phyloP scores from a whole-genome alignment of 2,888 invertebrate species.

The Megalurothrips usitatus region DNA sequence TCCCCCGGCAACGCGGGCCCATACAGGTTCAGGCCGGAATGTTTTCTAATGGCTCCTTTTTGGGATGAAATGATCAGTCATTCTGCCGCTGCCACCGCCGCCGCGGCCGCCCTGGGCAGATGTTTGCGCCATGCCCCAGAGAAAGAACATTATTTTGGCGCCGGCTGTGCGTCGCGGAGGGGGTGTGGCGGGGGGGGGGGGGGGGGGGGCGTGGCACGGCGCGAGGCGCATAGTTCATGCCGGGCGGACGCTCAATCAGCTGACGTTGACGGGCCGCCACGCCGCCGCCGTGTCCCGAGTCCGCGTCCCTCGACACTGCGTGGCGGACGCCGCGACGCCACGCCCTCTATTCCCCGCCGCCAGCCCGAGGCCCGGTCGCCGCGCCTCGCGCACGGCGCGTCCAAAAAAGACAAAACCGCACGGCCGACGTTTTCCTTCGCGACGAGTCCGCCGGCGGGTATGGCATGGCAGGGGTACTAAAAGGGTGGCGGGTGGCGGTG shows the following conservation, averaged over 20 bases:
- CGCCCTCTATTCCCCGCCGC: too few relatives aligned
- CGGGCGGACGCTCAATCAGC: conserved; percentile 11
- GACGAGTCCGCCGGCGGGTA: too few relatives aligned
- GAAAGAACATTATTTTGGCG: conserved; percentile 13
- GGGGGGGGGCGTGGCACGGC: neutral
- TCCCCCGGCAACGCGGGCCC: neutral
- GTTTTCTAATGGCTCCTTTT: conserved; percentile 25
- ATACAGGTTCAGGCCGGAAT: conserved; percentile 17
- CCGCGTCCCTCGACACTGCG: neutral
- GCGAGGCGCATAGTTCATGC: conserved; percentile 8
- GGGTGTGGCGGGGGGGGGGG: neutral
- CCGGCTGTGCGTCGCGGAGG: neutral
- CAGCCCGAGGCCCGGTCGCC: too few relatives aligned
- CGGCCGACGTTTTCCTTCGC: too few relatives aligned
- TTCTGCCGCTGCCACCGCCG: neutral
- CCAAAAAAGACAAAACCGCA: too few relatives aligned
- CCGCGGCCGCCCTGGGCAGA: neutral
- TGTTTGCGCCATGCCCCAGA: conserved; percentile 13
- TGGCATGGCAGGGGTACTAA: too few relatives aligned
- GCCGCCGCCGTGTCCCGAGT: too few relatives aligned
- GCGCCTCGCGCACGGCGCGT: too few relatives aligned
- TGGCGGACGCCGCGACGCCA: too few relatives aligned
- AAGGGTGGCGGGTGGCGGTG: too few relatives aligned
- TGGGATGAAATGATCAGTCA: conserved; percentile 21
- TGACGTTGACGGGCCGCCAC: neutral